Evolutionary conservation across 2,888 invertebrate genomes (phyloP), one percentile per base, ranked within the genome.

Genomic region (Oxycera nigricornis): DNA sequence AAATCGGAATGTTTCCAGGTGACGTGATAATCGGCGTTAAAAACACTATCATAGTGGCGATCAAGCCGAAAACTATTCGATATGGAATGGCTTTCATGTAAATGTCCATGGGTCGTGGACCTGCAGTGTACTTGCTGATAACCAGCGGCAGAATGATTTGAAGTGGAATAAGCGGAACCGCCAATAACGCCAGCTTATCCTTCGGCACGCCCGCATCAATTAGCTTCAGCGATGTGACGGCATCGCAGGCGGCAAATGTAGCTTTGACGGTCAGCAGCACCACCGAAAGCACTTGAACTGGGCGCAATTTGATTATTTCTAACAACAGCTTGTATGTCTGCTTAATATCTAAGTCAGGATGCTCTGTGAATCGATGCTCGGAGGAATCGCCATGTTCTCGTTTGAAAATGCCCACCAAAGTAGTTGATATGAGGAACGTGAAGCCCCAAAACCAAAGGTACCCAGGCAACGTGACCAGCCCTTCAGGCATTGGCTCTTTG

Each of bases 371-470:
- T 78, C 11, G 79, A 77, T 74, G 67, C 68, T 50, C 70, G 2
- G 65, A 35, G 31, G 86, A 84, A 28, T 82, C 83, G 7, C 82
- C 84, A 82, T 88, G 86, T 86, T 98, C 98, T 77, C 88, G 90
- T 84, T 98, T 98, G n/a, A 97, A 88, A 14, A 97, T 76, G 41
- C 94, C 93, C 62, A 98, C 92, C 1, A 98, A 81, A 0, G 96
- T 95, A 0, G 99, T 99, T 1, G 94, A 92, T 1, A 93, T 83
- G 67, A 99, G 88, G 83, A 98, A 99, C 1, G 94, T 88, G 85
- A 95, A 89, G 3, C 97, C 97, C 98, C 98, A 99, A 83, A 98
- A 96, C 82, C 92, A 91, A 17, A 99, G 88, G 85, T 98, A 99
- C 79, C 94, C 94, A 14, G 91, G 87, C 61, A 93, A 83, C 1